Base-by-base conservation (phyloP, 2,113 vertebrate species). In the Nyctereutes procyonoides region DNA sequence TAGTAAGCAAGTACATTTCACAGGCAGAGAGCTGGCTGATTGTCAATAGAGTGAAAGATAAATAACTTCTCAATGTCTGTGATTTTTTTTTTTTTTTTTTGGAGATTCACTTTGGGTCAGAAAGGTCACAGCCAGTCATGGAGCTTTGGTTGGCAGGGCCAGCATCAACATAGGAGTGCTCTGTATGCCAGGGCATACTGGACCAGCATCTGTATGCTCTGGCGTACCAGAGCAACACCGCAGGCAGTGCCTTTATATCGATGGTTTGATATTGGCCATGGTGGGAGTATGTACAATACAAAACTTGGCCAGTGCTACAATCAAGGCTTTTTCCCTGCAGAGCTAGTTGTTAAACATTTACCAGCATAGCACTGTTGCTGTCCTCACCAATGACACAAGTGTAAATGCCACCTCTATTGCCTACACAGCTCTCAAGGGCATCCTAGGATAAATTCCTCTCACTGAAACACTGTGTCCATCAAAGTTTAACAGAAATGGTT, bases 1-100 rank as follows among this genome's bases (percentile, higher is more conserved):
- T 30, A 65, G 13, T 77, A 48, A 94, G 38, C 76, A 93, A 94
- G 24, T 58, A 87, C 13, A 83, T 82, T 86, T 96, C 67, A 88
- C 77, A 88, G 24, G 28, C 10, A 56, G 88, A 80, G 43, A 83
- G 11, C 30, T 97, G 89, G 85, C 80, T 62, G 10, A 62, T 83
- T 88, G 97, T 91, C 90, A 90, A 80, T 60, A 67, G 43, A 73
- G n/a, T 62, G n/a, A 84, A 51, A 35, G 60, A 92, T 3, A 63
- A 96, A 69, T 88, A 1, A 4, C 43, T 88, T 89, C 92, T 60
- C 28, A 91, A 24, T 63, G 30, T 79, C 48, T 60, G 3, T 16
- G 60, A 63, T 55, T 48, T 55, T 83, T 48, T 53, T 86, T 89
- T n/a, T 77, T 15, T 74, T 53, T 86, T 89, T 79, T 15, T 63